These are phyloP conservation scores for Euclidia mi DNA, from an alignment of 2,888 invertebrate species.

Conservation along the genomic window DNA sequence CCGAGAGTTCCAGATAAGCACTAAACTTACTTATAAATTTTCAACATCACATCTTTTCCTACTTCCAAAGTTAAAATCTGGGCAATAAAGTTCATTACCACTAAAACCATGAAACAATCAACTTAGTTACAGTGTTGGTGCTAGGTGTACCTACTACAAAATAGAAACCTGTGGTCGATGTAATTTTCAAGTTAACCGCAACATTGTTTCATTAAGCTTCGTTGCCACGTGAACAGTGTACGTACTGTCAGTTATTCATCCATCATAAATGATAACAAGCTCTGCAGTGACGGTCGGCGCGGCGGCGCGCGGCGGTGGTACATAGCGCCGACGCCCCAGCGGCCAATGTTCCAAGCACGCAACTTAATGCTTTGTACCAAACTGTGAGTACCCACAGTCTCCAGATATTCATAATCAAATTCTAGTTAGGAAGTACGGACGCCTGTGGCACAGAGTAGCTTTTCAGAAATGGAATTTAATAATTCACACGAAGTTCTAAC, in stretches of 20 bases:
- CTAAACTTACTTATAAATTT: too few species aligned
- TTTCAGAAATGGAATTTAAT: slow-evolving; percentile 86
- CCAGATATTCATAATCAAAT: slow-evolving; percentile 86
- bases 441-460: slow-evolving; percentile 74
- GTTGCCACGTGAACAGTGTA: slow-evolving; percentile 18
- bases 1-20: too few species aligned
- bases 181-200: too few species aligned
- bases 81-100: background rate
- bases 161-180: too few species aligned
- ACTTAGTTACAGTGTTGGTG: background rate
- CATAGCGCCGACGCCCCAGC: slow-evolving; percentile 39
- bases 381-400: slow-evolving; percentile 69
- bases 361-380: slow-evolving; percentile 62
- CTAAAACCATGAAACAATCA: background rate
- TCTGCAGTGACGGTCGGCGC: slow-evolving; percentile 23
- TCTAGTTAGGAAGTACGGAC: slow-evolving; percentile 83
- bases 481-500: slow-evolving; percentile 84
- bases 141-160: too few species aligned
- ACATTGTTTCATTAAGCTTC: slow-evolving; percentile 9
- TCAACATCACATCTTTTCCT: too few species aligned
- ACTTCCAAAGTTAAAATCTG: too few species aligned
- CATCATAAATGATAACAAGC: slow-evolving; percentile 41
- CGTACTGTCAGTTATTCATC: slow-evolving; percentile 43
- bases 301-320: too few species aligned
- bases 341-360: slow-evolving; percentile 46